phyloP scores from a whole-genome alignment of 2,797 vertebrate genomes.

The Falco biarmicus region DNA sequence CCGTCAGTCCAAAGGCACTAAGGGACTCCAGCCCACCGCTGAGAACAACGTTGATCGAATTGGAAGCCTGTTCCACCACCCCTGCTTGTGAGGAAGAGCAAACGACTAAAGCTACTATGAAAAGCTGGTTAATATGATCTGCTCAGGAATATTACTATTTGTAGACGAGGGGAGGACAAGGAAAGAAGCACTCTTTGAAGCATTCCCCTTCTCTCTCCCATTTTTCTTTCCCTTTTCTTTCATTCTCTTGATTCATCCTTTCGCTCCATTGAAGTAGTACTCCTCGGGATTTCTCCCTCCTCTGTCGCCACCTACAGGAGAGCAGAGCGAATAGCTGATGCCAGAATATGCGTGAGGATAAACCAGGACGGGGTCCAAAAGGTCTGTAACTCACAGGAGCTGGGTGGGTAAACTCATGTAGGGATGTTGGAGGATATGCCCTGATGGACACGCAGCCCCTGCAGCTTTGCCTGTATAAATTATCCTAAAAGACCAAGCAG shows the following conservation, averaged over 20 bases:
- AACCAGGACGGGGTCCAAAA: background rate
- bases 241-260: background rate
- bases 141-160: background rate
- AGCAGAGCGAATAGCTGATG: background rate
- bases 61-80: background rate
- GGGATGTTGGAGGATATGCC: background rate
- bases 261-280: background rate
- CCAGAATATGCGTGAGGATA: background rate
- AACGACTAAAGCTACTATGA: background rate
- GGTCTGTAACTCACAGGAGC: background rate
- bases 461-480: background rate
- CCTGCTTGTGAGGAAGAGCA: background rate
- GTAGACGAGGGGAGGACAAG: background rate
- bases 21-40: background rate
- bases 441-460: background rate
- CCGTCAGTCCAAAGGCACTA: background rate
- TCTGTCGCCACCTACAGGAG: constrained; percentile 55
- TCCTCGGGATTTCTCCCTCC: background rate
- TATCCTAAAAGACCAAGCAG: background rate
- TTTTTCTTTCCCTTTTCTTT: background rate
- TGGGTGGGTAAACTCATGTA: accelerated
- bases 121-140: background rate
- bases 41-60: background rate
- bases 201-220: background rate
- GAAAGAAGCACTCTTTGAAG: background rate